Percentiles rank a stretch among this genome's conserved stretches.
Evolutionary conservation across 2,113 vertebrate species (phyloP).

Genomic region (Stegastes partitus): DNA sequence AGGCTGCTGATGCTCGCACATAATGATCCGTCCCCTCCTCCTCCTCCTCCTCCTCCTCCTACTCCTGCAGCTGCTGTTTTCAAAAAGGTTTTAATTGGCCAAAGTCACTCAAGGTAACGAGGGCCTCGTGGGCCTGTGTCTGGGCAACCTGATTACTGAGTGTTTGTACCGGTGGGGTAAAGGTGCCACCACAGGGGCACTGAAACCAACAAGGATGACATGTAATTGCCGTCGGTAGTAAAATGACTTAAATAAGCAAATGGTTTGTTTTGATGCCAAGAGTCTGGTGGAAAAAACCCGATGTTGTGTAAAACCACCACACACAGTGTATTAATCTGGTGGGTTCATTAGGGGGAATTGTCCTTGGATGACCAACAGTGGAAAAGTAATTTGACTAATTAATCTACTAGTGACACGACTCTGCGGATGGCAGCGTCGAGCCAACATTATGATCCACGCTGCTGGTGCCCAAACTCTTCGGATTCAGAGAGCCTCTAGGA

Average conservation of each 20-base stretch:
- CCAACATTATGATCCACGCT: too few species aligned
- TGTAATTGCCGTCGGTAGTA: conserved; percentile 24
- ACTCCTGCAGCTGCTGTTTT: conserved; percentile 68
- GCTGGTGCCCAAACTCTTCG: too few species aligned
- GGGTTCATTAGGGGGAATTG: too few species aligned
- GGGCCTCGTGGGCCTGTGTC: conserved; percentile 62
- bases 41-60: conserved; percentile 30
- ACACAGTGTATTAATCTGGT: background rate
- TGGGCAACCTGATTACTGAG: conserved; percentile 57
- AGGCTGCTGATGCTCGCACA: conserved; percentile 53
- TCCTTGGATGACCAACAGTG: too few species aligned
- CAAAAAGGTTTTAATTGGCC: conserved; percentile 74
- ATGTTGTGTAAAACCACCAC: background rate
- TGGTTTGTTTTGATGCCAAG: conserved; percentile 9
- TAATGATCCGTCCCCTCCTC: conserved; percentile 25
- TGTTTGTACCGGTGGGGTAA: background rate
- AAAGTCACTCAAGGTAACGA: conserved; percentile 74
- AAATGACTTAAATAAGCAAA: conserved; percentile 21
- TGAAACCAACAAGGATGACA: conserved; percentile 34
- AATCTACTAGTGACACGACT: too few species aligned
- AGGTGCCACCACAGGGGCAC: conserved; percentile 20
- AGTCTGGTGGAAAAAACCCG: background rate
- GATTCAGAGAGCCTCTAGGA: too few species aligned
- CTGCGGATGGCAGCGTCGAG: too few species aligned
- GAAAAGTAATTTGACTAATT: too few species aligned